phyloP scores from a whole-genome alignment of 2,113 vertebrate species.

The Grallaria varia region DNA sequence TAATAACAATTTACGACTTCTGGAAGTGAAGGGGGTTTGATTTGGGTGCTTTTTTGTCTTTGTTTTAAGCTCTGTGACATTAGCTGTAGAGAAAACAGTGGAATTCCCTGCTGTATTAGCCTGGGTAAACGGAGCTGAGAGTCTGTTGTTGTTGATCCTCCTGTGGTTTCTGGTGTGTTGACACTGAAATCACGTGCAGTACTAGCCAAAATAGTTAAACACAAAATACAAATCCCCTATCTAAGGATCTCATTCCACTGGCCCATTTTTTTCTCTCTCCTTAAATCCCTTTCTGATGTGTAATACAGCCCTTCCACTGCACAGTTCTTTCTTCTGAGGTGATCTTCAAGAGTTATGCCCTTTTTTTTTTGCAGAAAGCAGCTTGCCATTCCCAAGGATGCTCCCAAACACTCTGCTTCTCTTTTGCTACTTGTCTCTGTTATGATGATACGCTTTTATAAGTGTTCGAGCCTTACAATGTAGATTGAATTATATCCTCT shows the following conservation, averaged over 20 bases:
- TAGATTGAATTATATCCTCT: background rate
- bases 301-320: background rate
- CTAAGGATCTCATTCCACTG: background rate
- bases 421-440: background rate
- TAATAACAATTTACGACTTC: conserved; percentile 4
- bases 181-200: background rate
- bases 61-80: background rate
- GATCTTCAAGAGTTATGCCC: background rate
- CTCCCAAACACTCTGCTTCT: background rate
- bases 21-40: conserved; percentile 33
- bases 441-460: background rate
- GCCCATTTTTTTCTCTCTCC: background rate
- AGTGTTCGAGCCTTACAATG: background rate
- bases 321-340: background rate
- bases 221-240: background rate
- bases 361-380: background rate
- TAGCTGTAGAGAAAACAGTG: conserved; percentile 17
- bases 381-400: background rate
- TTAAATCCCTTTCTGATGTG: background rate
- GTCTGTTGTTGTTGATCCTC: background rate
- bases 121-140: background rate
- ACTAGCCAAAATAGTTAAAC: conserved; percentile 2
- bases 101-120: background rate
- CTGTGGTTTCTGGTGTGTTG: conserved; percentile 6
- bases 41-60: background rate